Evolutionary conservation across 2,888 invertebrate species (phyloP), one percentile per base, ranked within the genome.

Genomic region (Acanthosepion esculentum): DNA sequence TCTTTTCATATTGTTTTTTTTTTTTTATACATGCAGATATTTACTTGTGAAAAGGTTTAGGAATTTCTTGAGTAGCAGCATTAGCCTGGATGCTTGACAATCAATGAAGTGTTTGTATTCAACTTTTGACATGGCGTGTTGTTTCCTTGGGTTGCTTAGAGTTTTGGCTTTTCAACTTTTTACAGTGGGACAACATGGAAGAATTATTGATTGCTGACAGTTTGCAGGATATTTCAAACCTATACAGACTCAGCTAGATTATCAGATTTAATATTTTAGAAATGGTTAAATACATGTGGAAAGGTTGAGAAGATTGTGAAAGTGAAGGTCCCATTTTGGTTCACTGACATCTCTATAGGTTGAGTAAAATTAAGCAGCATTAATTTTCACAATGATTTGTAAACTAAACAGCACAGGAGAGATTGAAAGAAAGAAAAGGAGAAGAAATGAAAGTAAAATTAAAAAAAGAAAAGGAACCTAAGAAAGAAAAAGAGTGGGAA

Each of bases 71-170:
- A 29, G 78, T n/a, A 78, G 78, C 78, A 78, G n/a, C 26, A 78
- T 78, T n/a, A 78, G n/a, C n/a, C 78, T n/a, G n/a, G 78, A 78
- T 78, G 78, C 78, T 78, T 78, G 78, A 78, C 78, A 78, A 33
- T 78, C 78, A 78, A 78, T n/a, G n/a, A 78, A 78, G 15, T 33
- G 33, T 78, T 78, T 33, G 33, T 78, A 78, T 78, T 78, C 78
- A 78, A 78, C 78, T 33, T 78, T 78, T 78, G 78, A 78, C 78
- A 78, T 78, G 78, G 78, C 78, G 78, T 78, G 29, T 78, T 78
- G 78, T 78, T 78, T 78, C 33, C 78, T 78, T n/a, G 33, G 78
- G n/a, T 78, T 8, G n/a, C 33, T 78, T 5, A 59, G 59, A 59
- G 23, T 78, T 78, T 78, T n/a, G 10, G 29, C n/a, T 78, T 78